A percentile compares a stretch with the other conserved stretches of the same genome.
phyloP scores from a whole-genome alignment of 2,797 vertebrate species.

The Acomys russatus region DNA sequence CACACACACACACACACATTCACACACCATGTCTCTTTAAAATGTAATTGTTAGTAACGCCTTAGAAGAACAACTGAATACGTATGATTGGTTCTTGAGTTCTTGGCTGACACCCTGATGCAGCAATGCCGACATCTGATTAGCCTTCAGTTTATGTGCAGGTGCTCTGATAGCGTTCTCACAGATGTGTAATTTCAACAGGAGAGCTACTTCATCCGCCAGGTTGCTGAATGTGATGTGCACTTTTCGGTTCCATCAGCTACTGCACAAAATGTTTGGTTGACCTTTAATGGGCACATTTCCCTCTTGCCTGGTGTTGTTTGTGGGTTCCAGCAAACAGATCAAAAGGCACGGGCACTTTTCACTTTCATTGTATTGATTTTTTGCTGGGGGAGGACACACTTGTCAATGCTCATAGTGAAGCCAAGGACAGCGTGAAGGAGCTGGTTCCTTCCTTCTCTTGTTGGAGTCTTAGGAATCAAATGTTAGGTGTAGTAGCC shows the following conservation, averaged over 20 bases:
- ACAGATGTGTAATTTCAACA: neutral
- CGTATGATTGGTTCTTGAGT: neutral
- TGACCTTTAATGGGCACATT: conserved; percentile 54
- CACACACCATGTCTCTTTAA: neutral
- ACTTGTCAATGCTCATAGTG: too few relatives aligned
- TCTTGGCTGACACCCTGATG: conserved; percentile 23
- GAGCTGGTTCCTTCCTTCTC: neutral
- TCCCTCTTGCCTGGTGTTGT: conserved; percentile 19
- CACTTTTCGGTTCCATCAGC: neutral
- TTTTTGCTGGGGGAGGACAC: neutral
- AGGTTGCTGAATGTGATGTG: neutral
- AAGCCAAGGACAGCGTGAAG: neutral
- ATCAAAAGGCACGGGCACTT: neutral
- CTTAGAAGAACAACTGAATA: conserved; percentile 35
- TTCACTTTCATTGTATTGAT: neutral
- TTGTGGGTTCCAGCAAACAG: conserved; percentile 28
- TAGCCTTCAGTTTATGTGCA: conserved; percentile 37
- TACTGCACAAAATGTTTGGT: conserved; percentile 10
- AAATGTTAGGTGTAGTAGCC: too few relatives aligned
- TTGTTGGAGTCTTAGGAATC: neutral
- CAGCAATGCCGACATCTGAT: neutral
- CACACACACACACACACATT: too few relatives aligned
- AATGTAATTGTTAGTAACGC: conserved; percentile 18
- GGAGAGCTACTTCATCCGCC: conserved; percentile 6
- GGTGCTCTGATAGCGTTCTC: conserved; percentile 13